These are phyloP conservation scores for Ichneumoninae sp. DNA, from an alignment of 2,888 invertebrate species.

Conservation along the genomic window DNA sequence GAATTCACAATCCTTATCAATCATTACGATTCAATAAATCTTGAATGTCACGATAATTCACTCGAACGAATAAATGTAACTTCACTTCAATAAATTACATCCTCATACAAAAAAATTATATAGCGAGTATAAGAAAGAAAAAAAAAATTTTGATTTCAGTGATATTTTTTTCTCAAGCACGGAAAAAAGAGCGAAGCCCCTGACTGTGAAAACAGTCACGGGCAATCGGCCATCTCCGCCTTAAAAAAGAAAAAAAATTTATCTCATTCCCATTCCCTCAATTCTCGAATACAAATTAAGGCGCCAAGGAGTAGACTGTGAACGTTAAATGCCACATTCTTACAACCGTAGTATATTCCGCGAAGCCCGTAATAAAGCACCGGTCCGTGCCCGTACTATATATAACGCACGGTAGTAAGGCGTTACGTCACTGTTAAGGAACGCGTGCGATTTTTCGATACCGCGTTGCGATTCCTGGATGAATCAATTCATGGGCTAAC, in stretches of 20 bases:
- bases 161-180: background rate
- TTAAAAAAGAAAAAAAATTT: background rate
- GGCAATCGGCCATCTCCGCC: slow-evolving; percentile 8
- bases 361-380: slow-evolving; percentile 21
- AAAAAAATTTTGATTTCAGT: background rate
- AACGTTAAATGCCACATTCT: slow-evolving; percentile 39
- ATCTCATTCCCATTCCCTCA: background rate
- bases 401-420: background rate
- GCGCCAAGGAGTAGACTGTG: background rate
- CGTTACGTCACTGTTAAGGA: slow-evolving; percentile 21
- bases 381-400: slow-evolving; percentile 6
- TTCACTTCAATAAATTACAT: background rate
- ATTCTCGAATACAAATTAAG: slow-evolving; percentile 8
- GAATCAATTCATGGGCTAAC: background rate
- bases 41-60: too few relatives aligned
- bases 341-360: slow-evolving; percentile 16
- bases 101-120: background rate
- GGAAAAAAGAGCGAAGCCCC: background rate
- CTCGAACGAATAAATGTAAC: too few relatives aligned
- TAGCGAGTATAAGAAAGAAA: too few relatives aligned
- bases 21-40: too few relatives aligned
- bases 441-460: slow-evolving; percentile 27
- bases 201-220: slow-evolving; percentile 1
- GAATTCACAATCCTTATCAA: background rate
- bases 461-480: background rate